These are phyloP conservation scores for Hymenopus coronatus DNA, from an alignment of 2,888 invertebrate genomes.

Conservation along the genomic window DNA sequence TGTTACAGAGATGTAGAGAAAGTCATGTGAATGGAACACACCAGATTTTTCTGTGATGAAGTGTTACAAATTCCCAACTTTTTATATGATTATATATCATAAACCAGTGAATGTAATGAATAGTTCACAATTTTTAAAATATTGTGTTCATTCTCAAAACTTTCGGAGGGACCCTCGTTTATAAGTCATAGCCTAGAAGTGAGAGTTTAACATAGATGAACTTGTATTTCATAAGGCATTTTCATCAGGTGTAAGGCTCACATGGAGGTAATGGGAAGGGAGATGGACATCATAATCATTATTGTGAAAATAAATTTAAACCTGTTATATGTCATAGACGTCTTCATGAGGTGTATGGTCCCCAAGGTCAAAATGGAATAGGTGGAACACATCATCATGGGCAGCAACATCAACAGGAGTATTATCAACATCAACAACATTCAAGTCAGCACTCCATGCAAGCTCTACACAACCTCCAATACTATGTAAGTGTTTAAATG, in stretches of 20 bases:
- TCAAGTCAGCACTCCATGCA: constrained; percentile 8
- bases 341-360: constrained; percentile 22
- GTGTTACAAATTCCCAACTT: too few relatives aligned
- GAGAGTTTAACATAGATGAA: not conserved
- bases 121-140: too few relatives aligned
- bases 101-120: too few relatives aligned
- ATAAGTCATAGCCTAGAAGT: not conserved
- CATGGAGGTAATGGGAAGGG: not conserved
- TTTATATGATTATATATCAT: too few relatives aligned
- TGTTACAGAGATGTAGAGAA: too few relatives aligned
- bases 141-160: too few relatives aligned
- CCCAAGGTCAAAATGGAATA: constrained; percentile 9
- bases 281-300: not conserved
- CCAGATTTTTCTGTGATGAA: too few relatives aligned
- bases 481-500: not conserved
- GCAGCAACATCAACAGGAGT: not conserved
- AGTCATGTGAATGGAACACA: too few relatives aligned
- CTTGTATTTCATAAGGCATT: not conserved
- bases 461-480: constrained; percentile 1
- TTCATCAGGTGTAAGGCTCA: not conserved
- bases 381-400: not conserved
- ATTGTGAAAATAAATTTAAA: not conserved
- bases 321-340: not conserved
- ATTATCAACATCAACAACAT: not conserved
- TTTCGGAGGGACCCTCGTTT: too few relatives aligned